Conservation (phyloP, 2,888 invertebrate genomes). For the Frankliniella fusca region DNA sequence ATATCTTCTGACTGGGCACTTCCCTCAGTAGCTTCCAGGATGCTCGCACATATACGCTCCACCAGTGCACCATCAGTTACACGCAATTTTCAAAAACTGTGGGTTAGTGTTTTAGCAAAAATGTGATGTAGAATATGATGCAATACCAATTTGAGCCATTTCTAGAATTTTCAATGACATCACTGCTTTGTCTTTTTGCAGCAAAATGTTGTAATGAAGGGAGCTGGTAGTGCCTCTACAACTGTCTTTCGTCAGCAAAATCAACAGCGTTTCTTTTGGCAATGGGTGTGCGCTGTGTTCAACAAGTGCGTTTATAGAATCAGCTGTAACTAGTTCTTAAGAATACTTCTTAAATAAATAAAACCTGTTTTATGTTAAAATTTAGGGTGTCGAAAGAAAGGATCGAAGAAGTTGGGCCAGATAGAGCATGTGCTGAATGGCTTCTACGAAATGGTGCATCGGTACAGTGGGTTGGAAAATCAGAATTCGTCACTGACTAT, state of each 20-base stretch:
- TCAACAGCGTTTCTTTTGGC: neutral
- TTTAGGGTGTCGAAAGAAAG: conserved; percentile 62
- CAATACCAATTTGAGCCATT: no score
- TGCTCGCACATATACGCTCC: no score
- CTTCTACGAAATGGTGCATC: conserved; percentile 83
- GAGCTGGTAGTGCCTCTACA: no score
- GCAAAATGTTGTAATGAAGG: no score
- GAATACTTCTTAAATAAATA: neutral
- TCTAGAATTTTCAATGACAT: no score
- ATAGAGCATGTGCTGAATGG: conserved; percentile 94
- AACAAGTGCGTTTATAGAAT: neutral
- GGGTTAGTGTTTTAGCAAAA: no score
- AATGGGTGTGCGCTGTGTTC: neutral
- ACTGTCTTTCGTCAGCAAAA: neutral
- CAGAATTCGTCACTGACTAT: conserved; percentile 44
- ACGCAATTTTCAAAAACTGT: no score
- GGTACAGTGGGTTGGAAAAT: conserved; percentile 62
- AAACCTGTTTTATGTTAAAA: conserved; percentile 5
- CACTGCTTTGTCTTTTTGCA: no score
- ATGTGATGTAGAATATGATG: no score
- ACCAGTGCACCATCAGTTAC: no score
- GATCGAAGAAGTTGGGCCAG: conserved; percentile 71
- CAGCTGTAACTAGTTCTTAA: neutral
- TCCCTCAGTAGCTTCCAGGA: no score
- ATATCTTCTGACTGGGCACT: no score